Evolutionary conservation across 2,888 invertebrate species (phyloP).

Genomic region (Drosophila yooni): DNA sequence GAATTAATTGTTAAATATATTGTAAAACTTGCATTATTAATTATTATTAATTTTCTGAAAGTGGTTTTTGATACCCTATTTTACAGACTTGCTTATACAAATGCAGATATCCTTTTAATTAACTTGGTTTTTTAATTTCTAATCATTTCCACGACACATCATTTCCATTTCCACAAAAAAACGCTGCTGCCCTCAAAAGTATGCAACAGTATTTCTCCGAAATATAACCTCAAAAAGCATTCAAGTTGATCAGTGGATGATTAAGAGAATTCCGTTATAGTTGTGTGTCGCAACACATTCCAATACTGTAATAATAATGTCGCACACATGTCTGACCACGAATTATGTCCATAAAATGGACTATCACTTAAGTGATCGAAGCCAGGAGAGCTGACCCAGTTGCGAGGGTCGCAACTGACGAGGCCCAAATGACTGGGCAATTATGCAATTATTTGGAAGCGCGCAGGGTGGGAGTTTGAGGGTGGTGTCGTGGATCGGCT

Average conservation of each 20-base stretch:
- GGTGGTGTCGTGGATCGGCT: conserved; percentile 1
- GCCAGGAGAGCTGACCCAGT: conserved; percentile 5
- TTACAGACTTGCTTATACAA: neutral
- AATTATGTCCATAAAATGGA: conserved; percentile 76
- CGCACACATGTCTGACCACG: conserved; percentile 68
- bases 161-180: too few relatives aligned
- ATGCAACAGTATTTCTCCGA: conserved; percentile 27
- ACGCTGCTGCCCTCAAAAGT: conserved; percentile 33
- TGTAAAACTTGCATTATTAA: too few relatives aligned
- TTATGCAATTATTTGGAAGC: conserved; percentile 77
- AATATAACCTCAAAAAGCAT: conserved; percentile 36
- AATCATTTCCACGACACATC: neutral
- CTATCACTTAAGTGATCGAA: conserved; percentile 75
- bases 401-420: conserved; percentile 71
- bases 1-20: neutral
- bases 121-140: fast-evolving
- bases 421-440: conserved; percentile 74
- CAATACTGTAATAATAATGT: conserved; percentile 65
- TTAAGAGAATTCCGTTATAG: conserved; percentile 72
- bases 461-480: conserved; percentile 27
- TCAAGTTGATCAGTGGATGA: conserved; percentile 38
- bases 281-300: conserved; percentile 66
- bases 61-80: neutral
- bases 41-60: neutral
- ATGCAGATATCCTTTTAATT: neutral